Evolutionary conservation across 2,888 invertebrate genomes (phyloP).

Genomic region (Sesia apiformis): DNA sequence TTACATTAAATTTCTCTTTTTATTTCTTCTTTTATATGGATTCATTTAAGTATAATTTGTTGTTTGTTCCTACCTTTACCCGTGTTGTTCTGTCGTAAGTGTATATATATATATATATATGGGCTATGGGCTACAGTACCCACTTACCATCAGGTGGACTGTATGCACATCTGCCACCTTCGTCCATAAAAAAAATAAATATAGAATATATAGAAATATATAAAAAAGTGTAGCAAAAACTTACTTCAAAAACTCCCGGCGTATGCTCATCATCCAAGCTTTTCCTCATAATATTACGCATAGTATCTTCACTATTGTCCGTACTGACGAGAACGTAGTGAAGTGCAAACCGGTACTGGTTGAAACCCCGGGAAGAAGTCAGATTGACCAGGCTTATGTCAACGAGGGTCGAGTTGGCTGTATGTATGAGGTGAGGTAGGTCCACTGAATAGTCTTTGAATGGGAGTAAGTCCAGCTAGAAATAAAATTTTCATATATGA

Average conservation of each 20-base stretch:
- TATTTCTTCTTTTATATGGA: too few species aligned
- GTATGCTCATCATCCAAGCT: conserved; percentile 83
- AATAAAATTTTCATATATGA: too few species aligned
- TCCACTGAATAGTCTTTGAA: conserved; percentile 60
- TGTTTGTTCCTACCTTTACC: too few species aligned
- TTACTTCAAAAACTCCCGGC: conserved; percentile 82
- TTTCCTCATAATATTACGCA: conserved; percentile 57
- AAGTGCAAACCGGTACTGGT: conserved; percentile 75
- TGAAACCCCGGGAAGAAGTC: conserved; percentile 52
- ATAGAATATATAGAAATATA: too few species aligned
- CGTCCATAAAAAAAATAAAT: too few species aligned
- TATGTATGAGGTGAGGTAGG: conserved; percentile 78
- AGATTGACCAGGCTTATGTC: conserved; percentile 76
- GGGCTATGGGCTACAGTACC: too few species aligned
- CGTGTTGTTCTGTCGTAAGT: too few species aligned
- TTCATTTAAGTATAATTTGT: too few species aligned
- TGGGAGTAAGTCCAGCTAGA: conserved; percentile 68
- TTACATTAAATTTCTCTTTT: too few species aligned
- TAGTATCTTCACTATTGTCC: conserved; percentile 41
- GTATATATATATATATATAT: too few species aligned
- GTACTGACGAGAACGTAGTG: conserved; percentile 70
- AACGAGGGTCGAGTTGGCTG: conserved; percentile 77
- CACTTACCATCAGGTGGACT: too few species aligned
- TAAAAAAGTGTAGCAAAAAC: not conserved
- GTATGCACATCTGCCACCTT: too few species aligned